phyloP scores from a whole-genome alignment of 2,797 vertebrate species.

The Poeciliopsis turneri region DNA sequence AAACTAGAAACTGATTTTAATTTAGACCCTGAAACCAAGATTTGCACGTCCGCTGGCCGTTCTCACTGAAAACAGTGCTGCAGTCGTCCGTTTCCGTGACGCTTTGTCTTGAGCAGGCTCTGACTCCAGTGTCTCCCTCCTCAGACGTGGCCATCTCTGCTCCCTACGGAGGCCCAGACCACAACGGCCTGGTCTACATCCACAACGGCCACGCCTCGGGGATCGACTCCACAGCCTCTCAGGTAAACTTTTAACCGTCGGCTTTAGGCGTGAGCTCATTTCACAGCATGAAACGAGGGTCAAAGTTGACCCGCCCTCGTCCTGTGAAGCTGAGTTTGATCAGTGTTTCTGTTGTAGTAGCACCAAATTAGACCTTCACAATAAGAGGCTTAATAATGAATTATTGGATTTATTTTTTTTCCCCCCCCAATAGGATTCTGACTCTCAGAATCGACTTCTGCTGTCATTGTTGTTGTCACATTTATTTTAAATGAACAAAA shows the following conservation, averaged over 20 bases:
- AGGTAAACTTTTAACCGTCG: slow-evolving; percentile 62
- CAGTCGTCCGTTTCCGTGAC: not conserved
- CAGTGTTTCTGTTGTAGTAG: not conserved
- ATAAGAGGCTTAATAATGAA: not conserved
- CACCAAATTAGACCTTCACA: not conserved
- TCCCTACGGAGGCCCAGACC: slow-evolving; percentile 89
- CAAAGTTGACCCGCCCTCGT: not conserved
- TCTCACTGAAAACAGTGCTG: not conserved
- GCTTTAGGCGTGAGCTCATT: not conserved
- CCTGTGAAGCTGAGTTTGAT: not conserved
- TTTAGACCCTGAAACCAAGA: no score
- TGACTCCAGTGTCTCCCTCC: not conserved
- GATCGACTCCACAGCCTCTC: slow-evolving; percentile 82
- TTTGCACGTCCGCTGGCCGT: not conserved
- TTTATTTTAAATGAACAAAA: not conserved
- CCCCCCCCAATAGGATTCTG: no score
- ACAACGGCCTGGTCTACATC: slow-evolving; percentile 90
- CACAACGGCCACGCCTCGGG: slow-evolving; percentile 88
- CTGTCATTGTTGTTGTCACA: not conserved
- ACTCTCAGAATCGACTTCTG: no score
- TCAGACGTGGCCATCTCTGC: slow-evolving; percentile 92
- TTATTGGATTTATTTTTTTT: not conserved
- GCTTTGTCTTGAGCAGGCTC: not conserved
- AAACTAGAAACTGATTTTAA: not conserved
- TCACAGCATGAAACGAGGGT: not conserved